Evolutionary conservation across 2,888 invertebrate species (phyloP).

Genomic region (Leptinotarsa rubiginosa): DNA sequence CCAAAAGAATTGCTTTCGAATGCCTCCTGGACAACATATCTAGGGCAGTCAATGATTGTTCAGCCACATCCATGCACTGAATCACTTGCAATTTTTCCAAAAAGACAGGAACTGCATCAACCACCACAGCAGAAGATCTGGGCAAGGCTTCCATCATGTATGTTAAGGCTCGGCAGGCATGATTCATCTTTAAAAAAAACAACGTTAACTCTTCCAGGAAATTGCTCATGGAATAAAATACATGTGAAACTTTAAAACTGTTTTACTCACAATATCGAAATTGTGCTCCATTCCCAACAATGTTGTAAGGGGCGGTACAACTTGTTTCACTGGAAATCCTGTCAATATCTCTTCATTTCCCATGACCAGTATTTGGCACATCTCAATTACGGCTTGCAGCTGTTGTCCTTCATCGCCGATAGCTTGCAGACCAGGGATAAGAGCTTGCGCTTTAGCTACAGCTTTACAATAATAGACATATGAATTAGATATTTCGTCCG

Average conservation of each 20-base stretch:
- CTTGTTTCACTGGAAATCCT: conserved; percentile 98
- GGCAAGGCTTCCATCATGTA: conserved; percentile 99
- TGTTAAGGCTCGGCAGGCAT: conserved; percentile 96
- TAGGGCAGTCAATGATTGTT: conserved; percentile 96
- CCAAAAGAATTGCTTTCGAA: conserved; percentile 95
- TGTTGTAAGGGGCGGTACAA: conserved; percentile 93
- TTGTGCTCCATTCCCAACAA: conserved; percentile 97
- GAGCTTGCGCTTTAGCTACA: conserved; percentile 93
- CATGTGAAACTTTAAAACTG: background rate
- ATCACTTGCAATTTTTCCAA: conserved; percentile 97
- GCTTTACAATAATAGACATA: conserved; percentile 54
- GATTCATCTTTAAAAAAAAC: conserved; percentile 82
- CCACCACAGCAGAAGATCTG: conserved; percentile 94
- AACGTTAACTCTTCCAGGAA: too few species aligned
- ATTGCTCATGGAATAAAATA: background rate
- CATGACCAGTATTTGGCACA: conserved; percentile 99
- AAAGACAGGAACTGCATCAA: conserved; percentile 97
- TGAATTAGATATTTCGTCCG: background rate
- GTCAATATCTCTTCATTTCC: conserved; percentile 98
- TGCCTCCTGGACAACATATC: conserved; percentile 97
- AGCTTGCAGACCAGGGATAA: conserved; percentile 91
- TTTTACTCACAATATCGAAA: conserved; percentile 88
- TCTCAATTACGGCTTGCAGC: conserved; percentile 95
- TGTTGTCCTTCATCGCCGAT: conserved; percentile 96
- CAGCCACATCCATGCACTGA: conserved; percentile 99